A percentile compares a stretch with the other conserved stretches of the same genome.
phyloP scores from a whole-genome alignment of 2,797 vertebrate species.

The Clarias platycephalus region DNA sequence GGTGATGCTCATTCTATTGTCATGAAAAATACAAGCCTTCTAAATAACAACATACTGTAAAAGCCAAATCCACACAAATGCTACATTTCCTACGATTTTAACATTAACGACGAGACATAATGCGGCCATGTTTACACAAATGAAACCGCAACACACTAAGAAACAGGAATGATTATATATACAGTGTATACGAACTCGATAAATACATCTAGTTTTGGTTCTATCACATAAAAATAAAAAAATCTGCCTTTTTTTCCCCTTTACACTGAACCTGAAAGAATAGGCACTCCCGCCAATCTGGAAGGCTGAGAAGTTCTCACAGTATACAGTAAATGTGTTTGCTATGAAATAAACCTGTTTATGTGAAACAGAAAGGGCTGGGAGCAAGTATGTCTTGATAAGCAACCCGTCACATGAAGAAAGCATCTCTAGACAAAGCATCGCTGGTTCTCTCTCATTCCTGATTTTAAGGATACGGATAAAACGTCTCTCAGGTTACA shows the following conservation, averaged over 20 bases:
- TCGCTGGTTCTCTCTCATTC: background rate
- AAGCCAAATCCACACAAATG: conserved; percentile 37
- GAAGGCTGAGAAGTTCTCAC: conserved; percentile 50
- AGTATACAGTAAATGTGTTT: conserved; percentile 42
- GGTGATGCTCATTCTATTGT: background rate
- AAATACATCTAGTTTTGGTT: conserved; percentile 37
- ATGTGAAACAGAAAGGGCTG: conserved; percentile 35
- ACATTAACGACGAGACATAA: conserved; percentile 47
- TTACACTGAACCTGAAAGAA: conserved; percentile 62
- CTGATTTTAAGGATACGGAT: background rate
- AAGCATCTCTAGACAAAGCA: background rate
- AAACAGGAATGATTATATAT: conserved; percentile 2
- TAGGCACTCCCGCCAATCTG: conserved; percentile 44
- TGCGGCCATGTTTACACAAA: conserved; percentile 36
- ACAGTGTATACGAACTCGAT: conserved; percentile 25
- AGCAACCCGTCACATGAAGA: background rate
- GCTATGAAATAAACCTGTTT: conserved; percentile 58
- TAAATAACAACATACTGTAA: conserved; percentile 10
- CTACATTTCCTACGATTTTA: conserved; percentile 29
- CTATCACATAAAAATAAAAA: conserved; percentile 41
- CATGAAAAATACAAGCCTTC: background rate
- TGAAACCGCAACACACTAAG: conserved; percentile 2
- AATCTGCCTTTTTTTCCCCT: conserved; percentile 44
- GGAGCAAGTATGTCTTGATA: too few species aligned
- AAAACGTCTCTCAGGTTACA: background rate